These are phyloP conservation scores for Anguilla pacifica DNA, from an alignment of 2,797 vertebrate species.

Conservation along the genomic window DNA sequence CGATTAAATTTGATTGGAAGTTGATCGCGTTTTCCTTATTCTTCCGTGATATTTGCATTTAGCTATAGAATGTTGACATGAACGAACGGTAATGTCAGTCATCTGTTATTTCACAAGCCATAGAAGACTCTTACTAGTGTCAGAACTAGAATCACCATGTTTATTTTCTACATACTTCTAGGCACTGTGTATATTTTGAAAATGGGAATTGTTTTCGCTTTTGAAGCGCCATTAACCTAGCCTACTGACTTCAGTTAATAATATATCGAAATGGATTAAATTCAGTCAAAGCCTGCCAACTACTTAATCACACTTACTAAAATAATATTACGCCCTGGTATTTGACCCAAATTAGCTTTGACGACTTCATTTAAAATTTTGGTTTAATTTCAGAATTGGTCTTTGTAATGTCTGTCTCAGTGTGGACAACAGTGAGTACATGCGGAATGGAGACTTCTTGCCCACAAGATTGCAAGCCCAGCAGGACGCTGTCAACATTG, in stretches of 20 bases:
- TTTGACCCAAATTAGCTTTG: background rate
- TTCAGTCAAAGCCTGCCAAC: background rate
- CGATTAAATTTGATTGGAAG: background rate
- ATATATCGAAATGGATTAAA: background rate
- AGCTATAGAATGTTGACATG: background rate
- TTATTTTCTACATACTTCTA: background rate
- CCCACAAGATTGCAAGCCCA: slow-evolving; percentile 95
- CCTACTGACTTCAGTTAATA: background rate
- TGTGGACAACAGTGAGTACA: slow-evolving; percentile 97
- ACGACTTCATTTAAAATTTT: background rate
- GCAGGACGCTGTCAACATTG: slow-evolving; percentile 97
- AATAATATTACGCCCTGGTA: background rate
- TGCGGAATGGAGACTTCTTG: slow-evolving; percentile 95
- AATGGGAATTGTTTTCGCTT: background rate
- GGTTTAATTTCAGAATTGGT: background rate
- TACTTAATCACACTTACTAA: background rate
- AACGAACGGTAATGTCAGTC: background rate
- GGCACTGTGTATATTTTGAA: background rate
- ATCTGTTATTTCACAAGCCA: background rate
- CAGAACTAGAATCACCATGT: background rate
- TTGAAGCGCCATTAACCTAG: background rate
- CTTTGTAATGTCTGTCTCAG: slow-evolving; percentile 58
- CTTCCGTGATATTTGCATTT: background rate
- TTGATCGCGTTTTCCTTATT: background rate
- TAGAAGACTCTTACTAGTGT: background rate